phyloP scores from a whole-genome alignment of 2,797 vertebrate species.

The Fundulus diaphanus region DNA sequence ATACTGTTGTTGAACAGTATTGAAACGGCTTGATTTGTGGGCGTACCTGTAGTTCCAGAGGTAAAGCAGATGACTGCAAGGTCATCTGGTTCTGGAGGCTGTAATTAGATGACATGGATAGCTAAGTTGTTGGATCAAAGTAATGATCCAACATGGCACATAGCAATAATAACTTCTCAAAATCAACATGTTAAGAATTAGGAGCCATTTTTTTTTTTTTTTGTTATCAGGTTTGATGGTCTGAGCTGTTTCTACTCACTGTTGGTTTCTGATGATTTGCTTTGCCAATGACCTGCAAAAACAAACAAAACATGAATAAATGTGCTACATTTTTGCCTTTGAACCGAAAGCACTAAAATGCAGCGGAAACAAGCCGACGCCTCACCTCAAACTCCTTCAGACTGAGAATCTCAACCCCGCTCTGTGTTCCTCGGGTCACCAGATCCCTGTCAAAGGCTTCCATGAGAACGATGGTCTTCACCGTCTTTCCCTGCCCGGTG shows the following conservation, averaged over 20 bases:
- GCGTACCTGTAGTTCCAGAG: constrained; percentile 95
- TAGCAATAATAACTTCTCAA: not conserved
- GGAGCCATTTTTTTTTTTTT: not conserved
- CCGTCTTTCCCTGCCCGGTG: constrained; percentile 75
- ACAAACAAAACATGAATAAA: constrained; percentile 4
- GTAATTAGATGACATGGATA: constrained; percentile 52
- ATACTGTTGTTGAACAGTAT: not conserved
- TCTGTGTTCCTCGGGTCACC: constrained; percentile 81
- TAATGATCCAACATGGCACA: no score
- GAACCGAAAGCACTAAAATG: not conserved
- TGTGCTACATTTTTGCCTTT: not conserved
- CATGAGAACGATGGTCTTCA: constrained; percentile 90
- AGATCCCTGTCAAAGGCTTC: constrained; percentile 86
- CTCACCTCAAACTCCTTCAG: constrained; percentile 89
- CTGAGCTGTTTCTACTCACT: constrained; percentile 65
- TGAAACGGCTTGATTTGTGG: not conserved
- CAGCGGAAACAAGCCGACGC: not conserved
- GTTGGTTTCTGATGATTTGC: constrained; percentile 68
- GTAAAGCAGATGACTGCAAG: constrained; percentile 96
- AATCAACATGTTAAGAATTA: not conserved
- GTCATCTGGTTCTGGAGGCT: constrained; percentile 92
- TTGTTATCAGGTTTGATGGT: not conserved
- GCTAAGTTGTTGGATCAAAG: constrained; percentile 12
- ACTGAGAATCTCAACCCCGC: constrained; percentile 86
- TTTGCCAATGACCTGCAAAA: constrained; percentile 75